These are phyloP conservation scores for Cylindroiulus punctatus DNA, from an alignment of 2,888 invertebrate genomes.

Conservation along the genomic window DNA sequence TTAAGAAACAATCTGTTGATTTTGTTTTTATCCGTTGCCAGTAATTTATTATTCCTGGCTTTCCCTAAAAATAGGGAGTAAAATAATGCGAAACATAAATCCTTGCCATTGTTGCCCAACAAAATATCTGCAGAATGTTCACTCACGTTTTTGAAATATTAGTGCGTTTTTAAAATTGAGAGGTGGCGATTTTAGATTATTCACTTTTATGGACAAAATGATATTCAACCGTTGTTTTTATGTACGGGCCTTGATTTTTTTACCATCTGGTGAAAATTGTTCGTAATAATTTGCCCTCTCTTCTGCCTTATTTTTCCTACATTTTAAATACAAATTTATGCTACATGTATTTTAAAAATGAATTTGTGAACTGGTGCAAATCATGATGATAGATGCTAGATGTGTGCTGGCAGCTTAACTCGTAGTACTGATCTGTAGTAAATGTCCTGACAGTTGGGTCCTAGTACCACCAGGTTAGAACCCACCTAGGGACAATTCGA, in stretches of 20 bases:
- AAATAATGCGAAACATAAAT: background rate
- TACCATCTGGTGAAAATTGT: background rate
- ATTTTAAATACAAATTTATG: background rate
- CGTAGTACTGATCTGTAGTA: too few relatives aligned
- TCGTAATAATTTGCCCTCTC: too few relatives aligned
- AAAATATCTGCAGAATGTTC: background rate
- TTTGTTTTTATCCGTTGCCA: background rate
- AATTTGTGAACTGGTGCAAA: too few relatives aligned
- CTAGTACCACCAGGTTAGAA: too few relatives aligned
- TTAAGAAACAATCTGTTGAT: background rate
- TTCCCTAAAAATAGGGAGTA: background rate
- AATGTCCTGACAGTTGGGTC: too few relatives aligned
- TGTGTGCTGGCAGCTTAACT: too few relatives aligned
- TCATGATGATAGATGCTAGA: too few relatives aligned
- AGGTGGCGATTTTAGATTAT: background rate
- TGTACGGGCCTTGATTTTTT: background rate
- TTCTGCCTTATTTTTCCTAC: background rate
- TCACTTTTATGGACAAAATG: background rate
- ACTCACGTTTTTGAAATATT: background rate
- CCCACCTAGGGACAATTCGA: too few relatives aligned
- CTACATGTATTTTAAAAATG: too few relatives aligned
- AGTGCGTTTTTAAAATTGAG: background rate
- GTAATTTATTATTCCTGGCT: background rate
- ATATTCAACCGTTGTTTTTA: background rate
- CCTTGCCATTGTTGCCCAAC: background rate